Conservation (phyloP, 2,888 invertebrate genomes). For the Drosophila yooni region DNA sequence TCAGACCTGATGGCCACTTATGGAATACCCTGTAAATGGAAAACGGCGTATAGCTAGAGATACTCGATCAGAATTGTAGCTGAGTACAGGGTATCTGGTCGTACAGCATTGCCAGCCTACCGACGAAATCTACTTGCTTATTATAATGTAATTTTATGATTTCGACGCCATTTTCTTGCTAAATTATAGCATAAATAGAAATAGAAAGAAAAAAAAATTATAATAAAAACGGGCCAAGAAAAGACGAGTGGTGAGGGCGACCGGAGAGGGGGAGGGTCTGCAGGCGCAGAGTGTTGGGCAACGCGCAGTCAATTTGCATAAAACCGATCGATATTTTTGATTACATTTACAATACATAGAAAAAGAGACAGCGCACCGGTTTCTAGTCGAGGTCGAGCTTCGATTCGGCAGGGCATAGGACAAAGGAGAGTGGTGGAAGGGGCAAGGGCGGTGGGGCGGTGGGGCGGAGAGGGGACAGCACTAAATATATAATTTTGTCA, state of each 20-base stretch:
- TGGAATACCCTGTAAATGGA: neutral
- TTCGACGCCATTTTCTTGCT: conserved; percentile 80
- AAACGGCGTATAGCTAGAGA: neutral
- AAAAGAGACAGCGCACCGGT: conserved; percentile 66
- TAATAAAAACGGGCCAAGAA: conserved; percentile 63
- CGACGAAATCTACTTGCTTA: conserved; percentile 57
- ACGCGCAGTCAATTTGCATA: conserved; percentile 84
- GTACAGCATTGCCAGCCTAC: conserved; percentile 4
- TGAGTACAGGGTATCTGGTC: conserved; percentile 24
- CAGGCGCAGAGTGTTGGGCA: conserved; percentile 37
- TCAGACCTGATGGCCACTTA: neutral
- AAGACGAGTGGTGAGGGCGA: conserved; percentile 26
- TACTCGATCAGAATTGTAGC: neutral
- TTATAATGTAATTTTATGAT: conserved; percentile 79
- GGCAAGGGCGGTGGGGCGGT: neutral
- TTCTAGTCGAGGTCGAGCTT: conserved; percentile 62
- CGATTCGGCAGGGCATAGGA: conserved; percentile 31
- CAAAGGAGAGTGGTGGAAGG: neutral
- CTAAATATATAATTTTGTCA: conserved; percentile 80
- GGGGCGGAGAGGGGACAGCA: conserved; percentile 28
- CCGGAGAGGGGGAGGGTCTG: neutral
- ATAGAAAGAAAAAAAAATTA: conserved; percentile 62
- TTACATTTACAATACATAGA: conserved; percentile 78
- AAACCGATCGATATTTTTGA: conserved; percentile 84
- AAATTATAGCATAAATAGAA: conserved; percentile 81